Evolutionary conservation across 2,113 vertebrate genomes (phyloP).

Genomic region (Laticauda colubrina): DNA sequence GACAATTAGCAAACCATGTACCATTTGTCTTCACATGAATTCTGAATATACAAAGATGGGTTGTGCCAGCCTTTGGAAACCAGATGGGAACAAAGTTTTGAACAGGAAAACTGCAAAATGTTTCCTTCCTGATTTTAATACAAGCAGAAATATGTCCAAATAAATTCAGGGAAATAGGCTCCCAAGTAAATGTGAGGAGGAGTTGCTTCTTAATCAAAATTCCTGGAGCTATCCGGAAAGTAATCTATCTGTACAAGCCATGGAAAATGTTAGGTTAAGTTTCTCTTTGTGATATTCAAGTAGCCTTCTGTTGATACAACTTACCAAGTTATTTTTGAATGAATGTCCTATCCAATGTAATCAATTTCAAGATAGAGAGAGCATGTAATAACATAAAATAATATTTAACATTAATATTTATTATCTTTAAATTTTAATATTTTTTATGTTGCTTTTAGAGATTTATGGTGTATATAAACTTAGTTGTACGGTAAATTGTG

Average conservation of each 20-base stretch:
- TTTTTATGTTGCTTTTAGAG: neutral
- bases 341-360: neutral
- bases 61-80: constrained; percentile 28
- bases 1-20: fast-evolving
- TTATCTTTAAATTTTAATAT: neutral
- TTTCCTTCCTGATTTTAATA: neutral
- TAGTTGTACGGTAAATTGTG: neutral
- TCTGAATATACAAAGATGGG: constrained; percentile 15
- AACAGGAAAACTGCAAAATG: neutral
- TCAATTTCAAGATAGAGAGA: neutral
- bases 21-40: neutral
- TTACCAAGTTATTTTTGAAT: neutral
- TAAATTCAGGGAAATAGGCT: neutral
- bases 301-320: neutral
- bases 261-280: neutral
- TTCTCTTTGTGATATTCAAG: neutral
- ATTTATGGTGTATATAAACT: neutral
- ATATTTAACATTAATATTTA: neutral
- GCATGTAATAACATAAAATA: neutral
- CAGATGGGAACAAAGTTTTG: neutral
- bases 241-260: neutral
- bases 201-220: neutral
- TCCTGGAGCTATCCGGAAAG: neutral
- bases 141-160: neutral
- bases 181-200: neutral